Evolutionary conservation across 2,797 vertebrate species (phyloP).

Genomic region (Capromys pilorides): DNA sequence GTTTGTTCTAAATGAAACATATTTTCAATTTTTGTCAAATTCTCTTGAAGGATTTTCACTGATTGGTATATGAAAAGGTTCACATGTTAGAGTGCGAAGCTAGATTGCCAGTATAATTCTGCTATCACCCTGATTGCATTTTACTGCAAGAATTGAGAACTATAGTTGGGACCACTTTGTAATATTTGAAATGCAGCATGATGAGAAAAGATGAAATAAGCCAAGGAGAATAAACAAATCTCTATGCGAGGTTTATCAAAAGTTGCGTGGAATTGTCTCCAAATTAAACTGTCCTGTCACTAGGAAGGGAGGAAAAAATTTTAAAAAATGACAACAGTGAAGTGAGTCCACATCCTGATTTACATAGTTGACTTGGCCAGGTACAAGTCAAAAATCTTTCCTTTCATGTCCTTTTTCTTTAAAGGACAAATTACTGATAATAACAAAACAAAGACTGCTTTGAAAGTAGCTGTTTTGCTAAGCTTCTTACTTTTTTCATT

Average conservation of each 20-base stretch:
- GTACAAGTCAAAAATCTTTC: slow-evolving; percentile 27
- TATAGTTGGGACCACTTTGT: neutral
- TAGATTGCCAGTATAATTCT: neutral
- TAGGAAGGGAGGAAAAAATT: neutral
- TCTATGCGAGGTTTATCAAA: slow-evolving; percentile 42
- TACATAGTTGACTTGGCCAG: neutral
- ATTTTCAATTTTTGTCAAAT: slow-evolving; percentile 34
- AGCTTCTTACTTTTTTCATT: neutral
- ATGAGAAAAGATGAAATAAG: slow-evolving; percentile 51
- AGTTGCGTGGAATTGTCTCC: slow-evolving; percentile 39
- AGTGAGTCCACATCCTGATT: slow-evolving; percentile 19
- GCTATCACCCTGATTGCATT: neutral
- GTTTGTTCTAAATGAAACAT: slow-evolving; percentile 13
- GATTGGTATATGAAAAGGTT: neutral
- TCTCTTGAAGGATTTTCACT: slow-evolving; percentile 21
- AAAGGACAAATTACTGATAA: slow-evolving; percentile 25
- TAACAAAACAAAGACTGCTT: slow-evolving; percentile 27
- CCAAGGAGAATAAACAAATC: slow-evolving; percentile 12
- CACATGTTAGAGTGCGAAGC: neutral
- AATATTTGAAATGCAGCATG: slow-evolving; percentile 33
- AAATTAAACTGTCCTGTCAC: slow-evolving; percentile 48
- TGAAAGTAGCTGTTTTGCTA: neutral
- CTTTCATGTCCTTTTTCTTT: slow-evolving; percentile 52
- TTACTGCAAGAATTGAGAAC: neutral
- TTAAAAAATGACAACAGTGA: neutral